A percentile compares a stretch with the other conserved stretches of the same genome.
These are phyloP conservation scores for Drosophila melanosoma DNA, from an alignment of 2,888 invertebrate species.

Conservation along the genomic window DNA sequence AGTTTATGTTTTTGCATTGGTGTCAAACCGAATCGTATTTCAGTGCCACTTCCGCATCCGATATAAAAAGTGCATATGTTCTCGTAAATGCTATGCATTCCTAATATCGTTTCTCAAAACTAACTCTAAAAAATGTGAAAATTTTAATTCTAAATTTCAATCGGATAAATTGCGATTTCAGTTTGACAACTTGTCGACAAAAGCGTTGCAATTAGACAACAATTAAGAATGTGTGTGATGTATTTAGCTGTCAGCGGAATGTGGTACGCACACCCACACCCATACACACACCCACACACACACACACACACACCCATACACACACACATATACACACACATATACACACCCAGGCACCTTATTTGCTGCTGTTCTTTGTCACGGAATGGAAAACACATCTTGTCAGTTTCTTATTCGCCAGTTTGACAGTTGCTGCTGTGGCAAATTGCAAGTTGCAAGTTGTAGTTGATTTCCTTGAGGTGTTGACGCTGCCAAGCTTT, in stretches of 20 bases:
- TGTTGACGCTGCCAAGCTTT: slow-evolving; percentile 61
- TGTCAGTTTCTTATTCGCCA: slow-evolving; percentile 38
- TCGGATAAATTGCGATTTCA: not conserved
- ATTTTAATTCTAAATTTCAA: not conserved
- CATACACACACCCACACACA: not conserved
- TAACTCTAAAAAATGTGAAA: not conserved
- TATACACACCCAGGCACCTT: not conserved
- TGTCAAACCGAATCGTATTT: not conserved
- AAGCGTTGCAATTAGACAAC: not conserved
- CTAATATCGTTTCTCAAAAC: not conserved
- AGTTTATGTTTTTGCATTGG: not conserved
- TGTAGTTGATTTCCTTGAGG: slow-evolving; percentile 75
- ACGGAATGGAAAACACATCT: slow-evolving; percentile 48
- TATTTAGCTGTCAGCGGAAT: not conserved
- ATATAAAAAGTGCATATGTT: not conserved
- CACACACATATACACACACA: not conserved
- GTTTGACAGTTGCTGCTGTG: slow-evolving; percentile 31
- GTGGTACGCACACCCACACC: not conserved
- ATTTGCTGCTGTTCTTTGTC: slow-evolving; percentile 9
- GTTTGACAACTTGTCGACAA: not conserved
- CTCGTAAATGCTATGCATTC: not conserved
- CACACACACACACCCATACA: not conserved
- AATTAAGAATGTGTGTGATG: not conserved
- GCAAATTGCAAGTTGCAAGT: slow-evolving; percentile 40
- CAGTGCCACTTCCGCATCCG: not conserved